Percentiles rank a stretch among this genome's conserved stretches.
phyloP scores from a whole-genome alignment of 2,888 invertebrate genomes.

The Melanargia galathea region DNA sequence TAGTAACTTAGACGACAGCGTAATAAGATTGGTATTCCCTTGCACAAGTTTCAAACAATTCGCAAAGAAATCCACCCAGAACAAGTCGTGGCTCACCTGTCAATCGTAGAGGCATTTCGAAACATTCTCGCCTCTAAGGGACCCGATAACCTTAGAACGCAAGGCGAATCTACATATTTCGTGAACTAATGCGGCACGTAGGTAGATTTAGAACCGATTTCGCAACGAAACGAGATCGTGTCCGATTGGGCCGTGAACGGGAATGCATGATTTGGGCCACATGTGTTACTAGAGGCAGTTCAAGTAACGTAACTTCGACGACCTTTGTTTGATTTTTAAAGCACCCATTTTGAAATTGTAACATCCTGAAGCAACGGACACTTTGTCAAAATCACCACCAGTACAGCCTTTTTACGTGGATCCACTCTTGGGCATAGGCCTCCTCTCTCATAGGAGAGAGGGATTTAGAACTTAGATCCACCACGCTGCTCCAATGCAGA shows the following conservation, averaged over 20 bases:
- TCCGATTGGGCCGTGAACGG: conserved; percentile 49
- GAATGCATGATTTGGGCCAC: conserved; percentile 43
- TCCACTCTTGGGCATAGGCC: too few species aligned
- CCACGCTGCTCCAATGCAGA: too few species aligned
- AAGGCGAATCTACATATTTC: conserved; percentile 33
- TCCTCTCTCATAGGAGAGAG: too few species aligned
- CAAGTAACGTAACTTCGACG: conserved; percentile 7
- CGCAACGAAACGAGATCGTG: conserved; percentile 49
- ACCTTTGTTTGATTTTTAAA: background rate
- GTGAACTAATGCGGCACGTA: conserved; percentile 34
- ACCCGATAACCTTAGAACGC: conserved; percentile 29
- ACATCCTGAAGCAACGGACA: background rate
- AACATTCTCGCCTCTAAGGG: conserved; percentile 34
- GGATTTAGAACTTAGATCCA: too few species aligned
- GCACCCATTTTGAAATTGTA: background rate
- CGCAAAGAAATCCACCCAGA: background rate
- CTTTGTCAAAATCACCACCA: background rate
- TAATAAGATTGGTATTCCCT: background rate
- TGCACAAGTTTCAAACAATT: conserved; percentile 10
- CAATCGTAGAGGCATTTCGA: conserved; percentile 11
- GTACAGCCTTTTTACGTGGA: too few species aligned
- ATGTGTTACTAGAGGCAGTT: conserved; percentile 22
- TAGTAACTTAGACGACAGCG: conserved; percentile 7
- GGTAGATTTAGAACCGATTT: conserved; percentile 41
- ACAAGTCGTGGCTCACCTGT: conserved; percentile 12